These are phyloP conservation scores for Otolemur garnettii DNA, from an alignment of 2,113 vertebrate genomes.

Conservation along the genomic window DNA sequence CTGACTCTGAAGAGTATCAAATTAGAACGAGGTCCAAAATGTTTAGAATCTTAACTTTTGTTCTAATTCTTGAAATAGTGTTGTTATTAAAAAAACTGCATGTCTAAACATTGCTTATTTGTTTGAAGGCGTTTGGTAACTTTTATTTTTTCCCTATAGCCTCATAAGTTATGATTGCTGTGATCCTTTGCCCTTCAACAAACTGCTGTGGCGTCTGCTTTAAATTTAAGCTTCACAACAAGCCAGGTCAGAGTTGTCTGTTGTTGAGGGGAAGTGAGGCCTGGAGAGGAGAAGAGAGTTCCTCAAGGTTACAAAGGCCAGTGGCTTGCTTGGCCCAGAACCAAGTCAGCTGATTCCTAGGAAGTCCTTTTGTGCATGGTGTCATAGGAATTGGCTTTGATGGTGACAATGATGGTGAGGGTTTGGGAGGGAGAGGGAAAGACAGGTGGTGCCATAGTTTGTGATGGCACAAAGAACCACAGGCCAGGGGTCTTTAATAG, in stretches of 20 bases:
- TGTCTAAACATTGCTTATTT: neutral
- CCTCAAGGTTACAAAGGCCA: neutral
- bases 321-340: neutral
- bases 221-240: neutral
- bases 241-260: neutral
- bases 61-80: neutral
- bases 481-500: neutral
- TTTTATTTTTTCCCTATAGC: no score
- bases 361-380: neutral
- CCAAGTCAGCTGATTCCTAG: neutral
- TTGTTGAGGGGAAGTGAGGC: conserved; percentile 45
- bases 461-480: neutral
- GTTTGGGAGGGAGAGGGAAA: conserved; percentile 57
- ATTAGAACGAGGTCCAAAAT: neutral
- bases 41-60: neutral
- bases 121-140: neutral
- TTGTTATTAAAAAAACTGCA: neutral
- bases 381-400: neutral
- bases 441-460: neutral
- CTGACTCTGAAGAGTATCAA: neutral
- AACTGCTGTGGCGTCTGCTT: neutral
- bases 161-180: neutral
- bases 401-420: accelerated
- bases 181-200: neutral
- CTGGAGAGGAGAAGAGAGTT: neutral